These are phyloP conservation scores for Cheilosia pagana DNA, from an alignment of 2,888 invertebrate species.

Conservation along the genomic window DNA sequence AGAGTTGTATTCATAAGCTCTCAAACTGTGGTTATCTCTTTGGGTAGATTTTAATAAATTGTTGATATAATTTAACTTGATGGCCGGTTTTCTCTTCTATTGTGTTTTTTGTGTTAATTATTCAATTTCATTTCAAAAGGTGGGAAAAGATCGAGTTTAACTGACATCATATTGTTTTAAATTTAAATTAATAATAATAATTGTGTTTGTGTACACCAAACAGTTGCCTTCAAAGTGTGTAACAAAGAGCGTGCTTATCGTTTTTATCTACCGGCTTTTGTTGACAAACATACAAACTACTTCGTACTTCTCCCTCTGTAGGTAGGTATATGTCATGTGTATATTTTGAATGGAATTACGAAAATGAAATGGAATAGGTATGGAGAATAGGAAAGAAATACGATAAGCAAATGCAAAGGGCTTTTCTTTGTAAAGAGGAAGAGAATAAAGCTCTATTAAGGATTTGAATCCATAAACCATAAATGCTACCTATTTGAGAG, in stretches of 20 bases:
- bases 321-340: neutral
- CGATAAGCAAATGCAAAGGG: slow-evolving; percentile 8
- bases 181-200: no score
- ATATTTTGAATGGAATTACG: neutral
- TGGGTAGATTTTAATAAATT: neutral
- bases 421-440: neutral
- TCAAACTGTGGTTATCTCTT: slow-evolving; percentile 44
- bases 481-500: slow-evolving; percentile 30
- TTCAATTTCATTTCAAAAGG: neutral
- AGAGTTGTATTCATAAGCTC: slow-evolving; percentile 1
- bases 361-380: neutral
- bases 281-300: slow-evolving; percentile 53
- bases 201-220: neutral
- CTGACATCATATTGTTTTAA: no score
- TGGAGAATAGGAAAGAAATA: neutral
- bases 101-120: neutral
- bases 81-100: neutral
- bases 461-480: slow-evolving; percentile 26
- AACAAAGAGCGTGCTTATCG: slow-evolving; percentile 34
- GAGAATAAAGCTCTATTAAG: slow-evolving; percentile 40
- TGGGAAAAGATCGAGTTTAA: neutral
- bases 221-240: slow-evolving; percentile 40
- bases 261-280: slow-evolving; percentile 64
- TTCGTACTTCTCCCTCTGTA: slow-evolving; percentile 1
- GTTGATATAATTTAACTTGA: neutral